A percentile compares a stretch with the other conserved stretches of the same genome.
These are phyloP conservation scores for Notechis scutatus DNA, from an alignment of 2,113 vertebrate genomes.

Conservation along the genomic window DNA sequence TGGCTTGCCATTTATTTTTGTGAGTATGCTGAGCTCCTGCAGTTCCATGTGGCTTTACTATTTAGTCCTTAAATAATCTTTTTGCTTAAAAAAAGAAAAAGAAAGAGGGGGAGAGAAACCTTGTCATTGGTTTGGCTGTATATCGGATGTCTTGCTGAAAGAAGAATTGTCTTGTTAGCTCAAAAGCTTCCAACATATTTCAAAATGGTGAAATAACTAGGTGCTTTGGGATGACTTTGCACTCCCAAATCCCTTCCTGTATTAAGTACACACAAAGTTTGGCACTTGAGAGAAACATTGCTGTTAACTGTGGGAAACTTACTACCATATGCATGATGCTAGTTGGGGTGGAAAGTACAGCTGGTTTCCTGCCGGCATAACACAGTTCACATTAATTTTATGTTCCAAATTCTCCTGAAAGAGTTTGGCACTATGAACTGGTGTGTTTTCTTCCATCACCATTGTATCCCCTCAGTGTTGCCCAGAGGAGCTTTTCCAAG, in stretches of 20 bases:
- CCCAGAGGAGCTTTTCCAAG: neutral
- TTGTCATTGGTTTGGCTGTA: neutral
- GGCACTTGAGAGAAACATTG: neutral
- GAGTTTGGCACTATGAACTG: neutral
- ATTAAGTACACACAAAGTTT: neutral
- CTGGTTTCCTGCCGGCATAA: neutral
- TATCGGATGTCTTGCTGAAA: conserved; percentile 1
- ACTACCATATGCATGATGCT: neutral
- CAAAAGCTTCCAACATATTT: neutral
- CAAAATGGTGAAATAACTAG: neutral
- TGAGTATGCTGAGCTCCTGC: neutral
- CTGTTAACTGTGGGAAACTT: neutral
- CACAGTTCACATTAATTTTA: neutral
- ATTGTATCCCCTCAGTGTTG: neutral
- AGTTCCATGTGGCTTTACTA: conserved; percentile 6
- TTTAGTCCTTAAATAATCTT: neutral
- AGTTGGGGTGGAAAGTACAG: neutral
- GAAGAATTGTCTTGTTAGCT: neutral
- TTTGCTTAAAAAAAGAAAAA: neutral
- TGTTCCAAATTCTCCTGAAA: neutral
- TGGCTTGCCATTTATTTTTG: conserved; percentile 14
- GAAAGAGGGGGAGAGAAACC: conserved; percentile 10
- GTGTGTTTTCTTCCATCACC: neutral
- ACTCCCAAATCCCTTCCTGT: neutral
- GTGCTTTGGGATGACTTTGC: neutral